Base-by-base conservation (phyloP, 2,113 vertebrate genomes). In the Mobula birostris region DNA sequence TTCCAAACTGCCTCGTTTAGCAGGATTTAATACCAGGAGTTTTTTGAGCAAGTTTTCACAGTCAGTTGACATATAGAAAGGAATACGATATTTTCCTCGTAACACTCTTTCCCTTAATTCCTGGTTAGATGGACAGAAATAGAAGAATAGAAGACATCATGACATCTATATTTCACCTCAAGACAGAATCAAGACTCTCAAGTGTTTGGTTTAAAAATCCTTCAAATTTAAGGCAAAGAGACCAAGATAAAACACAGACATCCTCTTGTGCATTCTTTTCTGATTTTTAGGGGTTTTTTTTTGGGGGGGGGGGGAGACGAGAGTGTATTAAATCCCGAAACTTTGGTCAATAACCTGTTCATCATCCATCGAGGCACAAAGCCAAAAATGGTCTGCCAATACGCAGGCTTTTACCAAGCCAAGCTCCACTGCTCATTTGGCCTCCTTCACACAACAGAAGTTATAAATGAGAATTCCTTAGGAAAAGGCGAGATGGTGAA, bases 31-130 rank as follows among this genome's bases (percentile, higher is more conserved):
- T 83, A 99, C 98, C 48, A 99, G 96, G 0, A 99, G 96, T 94
- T 98, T 99, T 96, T 99, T 99, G 85, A 99, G 98, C 5, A 99
- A 97, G 96, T 99, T 99, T 97, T 99, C 98, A 97, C 98, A 99
- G 98, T 99, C 98, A 93, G 98, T 99, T 95, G 98, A 99, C 98
- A 99, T 99, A 94, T 99, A 99, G 97, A 99, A 99, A 0, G 99
- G 99, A 95, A 99, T 99, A n/a, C 98, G 98, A 95, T 99, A 99
- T 95, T 99, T 99, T 79, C 99, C 99, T 29, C 98, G 96, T 83
- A 99, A 96, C 70, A 99, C 99, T 92, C 99, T 96, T 95, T 99
- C 99, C 95, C 99, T 97, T 94, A 99, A 96, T 95, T 99, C 99
- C 99, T 99, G 94, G 56, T 94, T 94, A 94, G 94, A 0, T 72